Percentiles rank a stretch among this genome's conserved stretches.
Evolutionary conservation across 92 coral and sea anemone genomes (phyloP).

Genomic region (Anthopleura xanthogrammica): DNA sequence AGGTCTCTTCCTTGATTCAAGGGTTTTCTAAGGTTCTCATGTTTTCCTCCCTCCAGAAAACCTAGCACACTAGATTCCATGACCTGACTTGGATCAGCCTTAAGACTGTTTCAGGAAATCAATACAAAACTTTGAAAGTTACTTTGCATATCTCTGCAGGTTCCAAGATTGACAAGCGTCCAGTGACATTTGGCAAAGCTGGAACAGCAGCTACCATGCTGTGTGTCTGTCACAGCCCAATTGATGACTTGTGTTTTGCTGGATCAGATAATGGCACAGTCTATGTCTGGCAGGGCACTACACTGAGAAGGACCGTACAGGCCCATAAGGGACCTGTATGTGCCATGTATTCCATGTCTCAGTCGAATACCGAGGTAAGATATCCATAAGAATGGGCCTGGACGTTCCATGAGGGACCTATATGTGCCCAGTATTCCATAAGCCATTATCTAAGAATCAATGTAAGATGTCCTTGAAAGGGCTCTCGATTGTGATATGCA

Average conservation of each 20-base stretch:
- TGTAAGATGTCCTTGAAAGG: neutral
- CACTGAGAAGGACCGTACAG: constrained; percentile 80
- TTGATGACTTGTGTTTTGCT: constrained; percentile 87
- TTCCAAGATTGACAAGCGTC: constrained; percentile 91
- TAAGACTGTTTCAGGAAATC: no score
- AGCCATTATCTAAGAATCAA: no score
- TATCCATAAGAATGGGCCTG: neutral
- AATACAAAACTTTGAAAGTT: no score
- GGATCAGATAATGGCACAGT: constrained; percentile 92
- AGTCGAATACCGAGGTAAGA: constrained; percentile 76
- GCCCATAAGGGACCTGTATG: constrained; percentile 96
- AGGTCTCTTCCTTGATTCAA: no score
- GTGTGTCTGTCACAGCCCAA: constrained; percentile 96
- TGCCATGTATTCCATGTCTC: constrained; percentile 88
- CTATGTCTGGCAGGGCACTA: constrained; percentile 92
- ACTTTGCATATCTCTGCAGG: constrained; percentile 32
- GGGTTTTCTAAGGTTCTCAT: no score
- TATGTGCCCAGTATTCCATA: no score
- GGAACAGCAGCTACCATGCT: constrained; percentile 97
- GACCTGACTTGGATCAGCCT: no score
- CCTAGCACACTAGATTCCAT: no score
- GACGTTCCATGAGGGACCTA: neutral
- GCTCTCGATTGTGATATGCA: neutral
- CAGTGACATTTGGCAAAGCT: constrained; percentile 96
- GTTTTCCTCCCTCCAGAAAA: no score